These are phyloP conservation scores for Karalla daura DNA, from an alignment of 2,797 vertebrate species.

Conservation along the genomic window DNA sequence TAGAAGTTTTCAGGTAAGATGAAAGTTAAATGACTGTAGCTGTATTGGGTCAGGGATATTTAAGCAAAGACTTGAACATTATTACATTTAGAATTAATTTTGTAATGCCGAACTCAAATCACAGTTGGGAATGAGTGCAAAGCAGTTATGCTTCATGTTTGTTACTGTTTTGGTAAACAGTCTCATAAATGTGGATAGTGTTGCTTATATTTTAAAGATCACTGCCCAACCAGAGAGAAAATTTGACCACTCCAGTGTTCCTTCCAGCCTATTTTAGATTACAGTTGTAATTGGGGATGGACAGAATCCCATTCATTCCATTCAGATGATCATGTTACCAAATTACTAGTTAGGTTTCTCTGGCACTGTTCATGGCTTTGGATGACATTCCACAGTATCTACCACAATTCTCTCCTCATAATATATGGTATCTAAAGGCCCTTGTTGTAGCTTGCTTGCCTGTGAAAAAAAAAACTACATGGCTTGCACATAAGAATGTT, in stretches of 20 bases:
- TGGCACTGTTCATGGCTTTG: not conserved
- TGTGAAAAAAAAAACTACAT: not conserved
- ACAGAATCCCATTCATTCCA: conserved; percentile 5
- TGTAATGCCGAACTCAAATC: not conserved
- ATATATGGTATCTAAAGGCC: not conserved
- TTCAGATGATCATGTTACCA: not conserved
- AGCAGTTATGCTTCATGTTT: conserved; percentile 6
- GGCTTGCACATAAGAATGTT: conserved; percentile 11
- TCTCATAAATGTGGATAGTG: conserved; percentile 29
- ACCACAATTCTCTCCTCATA: not conserved
- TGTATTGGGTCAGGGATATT: not conserved
- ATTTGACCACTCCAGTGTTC: conserved; percentile 23
- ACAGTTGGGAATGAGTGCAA: not conserved
- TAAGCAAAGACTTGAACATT: not conserved
- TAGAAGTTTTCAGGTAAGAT: conserved; percentile 62
- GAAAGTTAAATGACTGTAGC: not conserved
- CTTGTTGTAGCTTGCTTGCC: conserved; percentile 3
- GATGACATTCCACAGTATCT: not conserved
- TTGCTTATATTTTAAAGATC: conserved; percentile 20
- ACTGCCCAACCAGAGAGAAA: not conserved
- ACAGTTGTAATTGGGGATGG: not conserved
- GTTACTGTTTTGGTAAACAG: not conserved
- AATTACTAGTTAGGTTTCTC: not conserved
- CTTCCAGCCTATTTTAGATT: conserved; percentile 15
- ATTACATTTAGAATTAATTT: conserved; percentile 3